A percentile compares a stretch with the other conserved stretches of the same genome.
Conservation (phyloP, 1,140 invertebrate species). For the Zaprionus tsacasi region DNA sequence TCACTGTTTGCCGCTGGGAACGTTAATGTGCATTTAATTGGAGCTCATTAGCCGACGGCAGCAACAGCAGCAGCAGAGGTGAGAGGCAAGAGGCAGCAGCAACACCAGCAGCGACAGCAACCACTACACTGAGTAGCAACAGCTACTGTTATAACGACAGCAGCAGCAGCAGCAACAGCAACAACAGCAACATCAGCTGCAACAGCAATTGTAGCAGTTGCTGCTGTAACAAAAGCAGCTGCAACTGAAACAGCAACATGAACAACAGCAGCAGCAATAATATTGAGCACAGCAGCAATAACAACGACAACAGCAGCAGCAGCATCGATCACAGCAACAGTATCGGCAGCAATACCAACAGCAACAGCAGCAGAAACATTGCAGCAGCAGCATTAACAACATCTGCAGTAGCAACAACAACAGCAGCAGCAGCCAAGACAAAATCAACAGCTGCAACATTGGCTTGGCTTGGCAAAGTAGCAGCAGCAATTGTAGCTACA, state of each 20-base stretch:
- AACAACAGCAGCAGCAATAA: neutral
- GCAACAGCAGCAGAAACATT: neutral
- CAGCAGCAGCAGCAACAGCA: neutral
- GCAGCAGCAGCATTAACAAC: neutral
- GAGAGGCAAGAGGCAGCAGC: neutral
- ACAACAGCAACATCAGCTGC: neutral
- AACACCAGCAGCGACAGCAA: neutral
- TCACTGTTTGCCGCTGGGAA: constrained; percentile 37
- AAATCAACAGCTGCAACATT: neutral
- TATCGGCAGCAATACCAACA: neutral
- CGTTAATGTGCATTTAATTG: constrained; percentile 74
- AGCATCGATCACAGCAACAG: neutral
- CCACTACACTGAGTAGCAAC: neutral
- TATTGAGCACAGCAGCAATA: neutral
- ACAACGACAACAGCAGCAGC: neutral
- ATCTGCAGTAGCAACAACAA: neutral
- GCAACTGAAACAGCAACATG: neutral
- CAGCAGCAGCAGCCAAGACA: neutral
- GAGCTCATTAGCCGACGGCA: constrained; percentile 59
- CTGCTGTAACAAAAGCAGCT: neutral
- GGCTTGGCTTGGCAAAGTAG: neutral
- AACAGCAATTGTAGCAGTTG: neutral
- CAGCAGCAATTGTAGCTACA: neutral
- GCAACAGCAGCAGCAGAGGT: constrained; percentile 2
- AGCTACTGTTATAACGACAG: neutral